Base-by-base conservation (phyloP, 2,888 invertebrate species). In the Lepidocyrtinus sp. region DNA sequence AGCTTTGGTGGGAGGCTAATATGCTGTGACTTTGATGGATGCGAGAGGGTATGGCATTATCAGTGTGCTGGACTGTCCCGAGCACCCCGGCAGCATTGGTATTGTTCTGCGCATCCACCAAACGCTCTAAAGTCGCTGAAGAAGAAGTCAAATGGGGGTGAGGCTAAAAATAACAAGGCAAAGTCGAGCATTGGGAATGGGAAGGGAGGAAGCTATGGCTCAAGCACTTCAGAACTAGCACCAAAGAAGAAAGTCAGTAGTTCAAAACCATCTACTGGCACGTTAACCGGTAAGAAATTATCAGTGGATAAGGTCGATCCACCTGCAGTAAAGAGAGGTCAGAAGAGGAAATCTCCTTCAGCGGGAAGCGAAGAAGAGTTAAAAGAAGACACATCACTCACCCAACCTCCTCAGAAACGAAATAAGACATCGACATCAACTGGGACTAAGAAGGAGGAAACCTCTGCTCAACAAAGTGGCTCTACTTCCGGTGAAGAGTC, bases 81-180 rank as follows among this genome's bases (percentile, higher is more conserved):
- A 15, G 59, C 81, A 12, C 85, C 85, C 0, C 24, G 59, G 7
- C 75, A 78, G 12, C 55, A 64, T 22, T 86, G 85, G 85, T 73
- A 63, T 61, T 85, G 85, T 50, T 73, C 83, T 88, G 82, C 87
- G 88, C 88, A 81, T 27, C 45, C 71, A 12, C n/a, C 12, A 50
- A 50, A 50, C 2, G 65, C 12, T 25, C 24, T 24, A 9, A 45
- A 19, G 9, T 22, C 12, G 3, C 46, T 3, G 25, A 1, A 1
- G 27, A 36, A 62, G 24, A 61, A 46, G 25, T 24, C 12, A n/a
- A 59, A 17, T 24, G 21, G 50, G 2, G n/a, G 9, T 5, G 3
- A n/a, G 21, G n/a, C n/a, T n/a, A n/a, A n/a, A n/a, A n/a, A n/a
- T n/a, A 25, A 19, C 15, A 65, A 26, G 1, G 24, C 17, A 9